Base-by-base conservation (phyloP, 2,797 vertebrate genomes). In the Fistularia tabacaria region DNA sequence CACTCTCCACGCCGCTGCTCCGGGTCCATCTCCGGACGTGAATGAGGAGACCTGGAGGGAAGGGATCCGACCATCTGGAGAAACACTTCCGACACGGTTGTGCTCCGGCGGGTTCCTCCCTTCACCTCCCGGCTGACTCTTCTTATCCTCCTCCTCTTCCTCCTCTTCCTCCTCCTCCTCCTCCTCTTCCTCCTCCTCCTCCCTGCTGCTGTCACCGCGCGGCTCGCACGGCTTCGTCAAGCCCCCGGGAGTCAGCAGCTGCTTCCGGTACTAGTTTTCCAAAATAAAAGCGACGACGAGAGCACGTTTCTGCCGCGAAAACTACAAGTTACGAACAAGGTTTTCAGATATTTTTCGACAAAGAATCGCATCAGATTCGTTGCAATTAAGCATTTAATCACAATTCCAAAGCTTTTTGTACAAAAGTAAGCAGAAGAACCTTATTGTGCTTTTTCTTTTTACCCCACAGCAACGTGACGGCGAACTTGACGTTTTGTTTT, bases 21-120 rank as follows among this genome's bases (percentile, higher is more conserved):
- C 51, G 64, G 68, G 66, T 59, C 56, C 64, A 52, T 66, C 40
- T 57, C 5, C 58, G 52, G 58, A 39, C 56, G 74, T 69, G 67
- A 57, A 12, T 45, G 14, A 47, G 44, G 13, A 13, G 12, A 6
- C 43, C 11, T 45, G 11, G 43, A 45, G 4, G 43, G 14, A 45
- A 2, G 11, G 43, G 6, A 7, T 45, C 7, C 25, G 25, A 25
- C 7, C 39, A 8, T 40, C 10, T 40, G 39, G 8, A 40, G 47
- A 14, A 54, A 59, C 60, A 68, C 64, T 65, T 14, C 49, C 64
- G 74, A 75, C 51, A 66, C 72, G 77, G 77, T 57, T 76, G 72
- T 52, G 80, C 65, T 84, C 79, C 51, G 65, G 68, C 71, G 49
- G 54, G 59, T 77, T 78, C 76, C 84, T 79, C 80, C 82, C 86